These are phyloP conservation scores for Blastomussa wellsi DNA, from an alignment of 92 coral and sea anemone genomes.

Conservation along the genomic window DNA sequence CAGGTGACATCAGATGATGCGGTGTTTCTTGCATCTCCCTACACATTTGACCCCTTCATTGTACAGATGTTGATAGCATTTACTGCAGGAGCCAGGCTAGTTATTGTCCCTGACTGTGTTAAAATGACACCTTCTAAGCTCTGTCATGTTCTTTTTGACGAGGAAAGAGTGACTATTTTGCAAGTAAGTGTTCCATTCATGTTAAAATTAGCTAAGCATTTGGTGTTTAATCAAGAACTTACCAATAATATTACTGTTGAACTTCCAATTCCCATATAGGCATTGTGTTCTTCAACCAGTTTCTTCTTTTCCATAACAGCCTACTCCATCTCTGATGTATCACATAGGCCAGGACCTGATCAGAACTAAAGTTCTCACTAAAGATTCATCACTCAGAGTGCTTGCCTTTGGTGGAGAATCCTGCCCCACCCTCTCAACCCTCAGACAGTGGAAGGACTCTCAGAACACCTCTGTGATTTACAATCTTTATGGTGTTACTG, in stretches of 20 bases:
- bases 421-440: slow-evolving; percentile 75
- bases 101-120: slow-evolving; percentile 67
- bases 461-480: slow-evolving; percentile 64
- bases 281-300: no score
- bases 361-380: slow-evolving; percentile 60
- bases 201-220: neutral
- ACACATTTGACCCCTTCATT: slow-evolving; percentile 94
- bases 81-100: slow-evolving; percentile 71
- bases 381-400: slow-evolving; percentile 69
- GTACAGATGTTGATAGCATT: slow-evolving; percentile 89
- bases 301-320: slow-evolving; percentile 50
- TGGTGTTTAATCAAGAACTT: neutral
- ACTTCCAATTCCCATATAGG: no score
- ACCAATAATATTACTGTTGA: no score
- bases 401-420: slow-evolving; percentile 95
- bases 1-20: slow-evolving; percentile 66
- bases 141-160: slow-evolving; percentile 66
- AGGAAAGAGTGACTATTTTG: slow-evolving; percentile 74
- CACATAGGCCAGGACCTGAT: slow-evolving; percentile 78
- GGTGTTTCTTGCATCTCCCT: slow-evolving; percentile 84
- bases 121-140: slow-evolving; percentile 73
- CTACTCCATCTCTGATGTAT: slow-evolving; percentile 85
- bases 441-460: slow-evolving; percentile 74
- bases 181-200: slow-evolving; percentile 65
- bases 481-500: slow-evolving; percentile 93